Percentiles rank a stretch among this genome's conserved stretches.
These are phyloP conservation scores for Eulemur rufifrons DNA, from an alignment of 2,113 vertebrate species.

Conservation along the genomic window DNA sequence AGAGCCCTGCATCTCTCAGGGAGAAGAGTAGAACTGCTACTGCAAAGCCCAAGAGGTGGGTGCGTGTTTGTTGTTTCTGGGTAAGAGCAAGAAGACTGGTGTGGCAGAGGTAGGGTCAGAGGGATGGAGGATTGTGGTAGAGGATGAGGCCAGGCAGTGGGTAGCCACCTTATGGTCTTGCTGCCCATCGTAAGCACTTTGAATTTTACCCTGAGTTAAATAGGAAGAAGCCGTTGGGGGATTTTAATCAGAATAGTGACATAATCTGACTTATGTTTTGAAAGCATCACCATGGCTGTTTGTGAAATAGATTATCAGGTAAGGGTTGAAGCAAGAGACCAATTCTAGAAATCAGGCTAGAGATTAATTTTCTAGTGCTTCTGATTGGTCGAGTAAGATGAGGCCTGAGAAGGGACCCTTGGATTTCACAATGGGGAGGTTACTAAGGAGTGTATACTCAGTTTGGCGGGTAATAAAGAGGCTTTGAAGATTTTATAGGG, in stretches of 20 bases:
- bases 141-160: neutral
- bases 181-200: neutral
- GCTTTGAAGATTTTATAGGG: slow-evolving; percentile 48
- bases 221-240: neutral
- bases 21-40: neutral
- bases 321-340: neutral
- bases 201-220: neutral
- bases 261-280: neutral
- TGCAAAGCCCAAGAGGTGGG: neutral
- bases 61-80: neutral
- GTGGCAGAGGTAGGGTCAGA: neutral
- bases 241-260: neutral
- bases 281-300: neutral
- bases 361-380: neutral
- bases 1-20: neutral
- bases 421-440: neutral
- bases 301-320: neutral
- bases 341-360: neutral
- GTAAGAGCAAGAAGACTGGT: neutral
- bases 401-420: neutral
- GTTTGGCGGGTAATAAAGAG: neutral
- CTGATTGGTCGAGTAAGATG: neutral
- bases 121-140: neutral
- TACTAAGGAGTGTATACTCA: neutral
- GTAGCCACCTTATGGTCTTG: neutral